Conservation (phyloP, 2,797 vertebrate genomes). For the Crax fasciolata region DNA sequence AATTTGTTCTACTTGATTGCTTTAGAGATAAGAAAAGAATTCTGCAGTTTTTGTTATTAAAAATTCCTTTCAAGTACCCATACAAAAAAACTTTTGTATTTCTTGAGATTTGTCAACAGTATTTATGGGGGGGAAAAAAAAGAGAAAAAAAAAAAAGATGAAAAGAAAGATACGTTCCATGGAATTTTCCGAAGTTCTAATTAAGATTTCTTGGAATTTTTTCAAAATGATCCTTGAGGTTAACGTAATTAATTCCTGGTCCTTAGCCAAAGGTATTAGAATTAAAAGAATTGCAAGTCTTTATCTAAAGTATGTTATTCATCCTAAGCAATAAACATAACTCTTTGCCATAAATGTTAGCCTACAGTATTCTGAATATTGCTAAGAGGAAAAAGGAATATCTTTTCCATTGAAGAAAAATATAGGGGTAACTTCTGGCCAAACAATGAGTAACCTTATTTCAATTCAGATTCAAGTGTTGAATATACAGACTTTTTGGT, state of each 20-base stretch:
- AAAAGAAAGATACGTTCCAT: background rate
- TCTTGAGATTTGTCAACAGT: background rate
- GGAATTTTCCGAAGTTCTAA: background rate
- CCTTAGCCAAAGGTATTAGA: background rate
- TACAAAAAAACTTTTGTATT: background rate
- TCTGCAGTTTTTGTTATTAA: background rate
- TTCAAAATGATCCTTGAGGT: background rate
- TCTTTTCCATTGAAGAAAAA: background rate
- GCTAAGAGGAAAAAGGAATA: constrained; percentile 15
- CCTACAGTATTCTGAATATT: background rate
- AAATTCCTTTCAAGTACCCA: background rate
- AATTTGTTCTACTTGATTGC: constrained; percentile 15
- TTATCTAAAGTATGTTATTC: constrained; percentile 43
- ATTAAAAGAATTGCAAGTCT: background rate
- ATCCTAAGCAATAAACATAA: constrained; percentile 18
- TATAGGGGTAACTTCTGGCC: constrained; percentile 28
- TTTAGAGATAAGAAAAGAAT: constrained; percentile 47
- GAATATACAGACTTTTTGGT: background rate
- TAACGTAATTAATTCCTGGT: background rate
- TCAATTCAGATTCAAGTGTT: background rate
- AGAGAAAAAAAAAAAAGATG: background rate
- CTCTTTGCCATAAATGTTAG: constrained; percentile 42
- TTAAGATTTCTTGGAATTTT: background rate
- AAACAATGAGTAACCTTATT: background rate
- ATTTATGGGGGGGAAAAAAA: background rate